Base-by-base conservation (phyloP, 2,113 vertebrate genomes). In the Pitta sordida region DNA sequence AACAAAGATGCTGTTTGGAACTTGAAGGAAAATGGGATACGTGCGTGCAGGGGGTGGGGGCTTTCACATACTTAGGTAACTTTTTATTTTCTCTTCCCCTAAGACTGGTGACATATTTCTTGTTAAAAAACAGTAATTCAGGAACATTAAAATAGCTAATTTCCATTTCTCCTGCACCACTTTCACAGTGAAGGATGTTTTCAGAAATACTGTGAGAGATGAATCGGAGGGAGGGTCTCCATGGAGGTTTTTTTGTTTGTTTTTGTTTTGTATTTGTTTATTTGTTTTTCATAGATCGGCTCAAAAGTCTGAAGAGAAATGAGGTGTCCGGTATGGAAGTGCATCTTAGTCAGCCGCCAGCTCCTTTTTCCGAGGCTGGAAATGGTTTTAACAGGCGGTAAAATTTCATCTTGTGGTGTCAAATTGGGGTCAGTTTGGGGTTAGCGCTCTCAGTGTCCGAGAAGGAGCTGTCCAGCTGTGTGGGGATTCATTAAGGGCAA, bases 401-500 rank as follows among this genome's bases (percentile, higher is more conserved):
- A 98, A 98, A 98, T 99, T 99, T 99, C 98, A 98, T 99, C 99
- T 98, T 98, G 97, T 98, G 98, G 98, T 99, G 99, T 99, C 99
- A 99, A 98, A 99, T 99, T 98, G 98, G 98, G 99, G 99, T 99
- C 99, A 99, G 98, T 98, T 98, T 98, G 98, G 99, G 99, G 99
- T 99, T 99, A 99, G 98, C 98, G 98, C 98, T 99, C 99, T 99
- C 98, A 98, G 98, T 99, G 98, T 99, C 98, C 98, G 97, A 98
- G 98, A 98, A 98, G 98, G 98, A 99, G 98, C 98, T 98, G 98
- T 98, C 99, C 99, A 99, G 99, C 99, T 99, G 99, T 98, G 99
- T 98, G 98, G 98, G 98, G 98, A 98, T 98, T 99, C 99, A 99
- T 99, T 99, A 98, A 97, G 97, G 98, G 97, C 97, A 96, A 97